phyloP scores from a whole-genome alignment of 2,113 vertebrate genomes.

The Nothobranchius furzeri region DNA sequence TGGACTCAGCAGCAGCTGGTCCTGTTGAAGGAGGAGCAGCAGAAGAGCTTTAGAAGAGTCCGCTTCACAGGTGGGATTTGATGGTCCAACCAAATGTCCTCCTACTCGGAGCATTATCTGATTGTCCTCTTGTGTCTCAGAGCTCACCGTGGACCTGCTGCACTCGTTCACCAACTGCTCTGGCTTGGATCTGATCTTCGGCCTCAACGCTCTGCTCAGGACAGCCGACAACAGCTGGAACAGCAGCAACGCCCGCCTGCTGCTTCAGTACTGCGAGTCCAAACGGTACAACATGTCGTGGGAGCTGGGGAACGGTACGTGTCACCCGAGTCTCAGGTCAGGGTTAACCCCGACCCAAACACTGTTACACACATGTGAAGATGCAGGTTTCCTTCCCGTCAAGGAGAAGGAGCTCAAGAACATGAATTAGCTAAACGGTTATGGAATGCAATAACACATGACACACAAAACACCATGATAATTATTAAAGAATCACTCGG shows the following conservation, averaged over 20 bases:
- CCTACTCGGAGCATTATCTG: background rate
- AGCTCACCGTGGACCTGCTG: slow-evolving; percentile 85
- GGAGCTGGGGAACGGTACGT: slow-evolving; percentile 91
- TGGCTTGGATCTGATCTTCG: slow-evolving; percentile 89
- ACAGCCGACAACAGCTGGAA: slow-evolving; percentile 83
- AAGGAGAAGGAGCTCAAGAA: no score
- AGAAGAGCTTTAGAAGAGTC: slow-evolving; percentile 46
- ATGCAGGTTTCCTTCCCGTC: no score
- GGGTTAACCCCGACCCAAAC: background rate
- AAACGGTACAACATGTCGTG: slow-evolving; percentile 85
- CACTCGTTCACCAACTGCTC: slow-evolving; percentile 87
- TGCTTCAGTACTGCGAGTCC: slow-evolving; percentile 86
- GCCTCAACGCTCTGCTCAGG: slow-evolving; percentile 90
- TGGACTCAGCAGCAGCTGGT: slow-evolving; percentile 59
- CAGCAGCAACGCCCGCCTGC: slow-evolving; percentile 82
- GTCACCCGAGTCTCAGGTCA: background rate
- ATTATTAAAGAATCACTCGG: no score
- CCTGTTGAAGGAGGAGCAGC: slow-evolving; percentile 64
- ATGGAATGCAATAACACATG: no score
- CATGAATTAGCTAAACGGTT: no score
- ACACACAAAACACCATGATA: no score
- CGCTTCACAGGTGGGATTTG: slow-evolving; percentile 70
- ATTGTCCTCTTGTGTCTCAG: slow-evolving; percentile 59
- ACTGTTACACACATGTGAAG: no score
- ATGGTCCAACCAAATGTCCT: background rate